These are phyloP conservation scores for Meloidogyne chitwoodi DNA, from an alignment of 1,140 invertebrate genomes.

Conservation along the genomic window DNA sequence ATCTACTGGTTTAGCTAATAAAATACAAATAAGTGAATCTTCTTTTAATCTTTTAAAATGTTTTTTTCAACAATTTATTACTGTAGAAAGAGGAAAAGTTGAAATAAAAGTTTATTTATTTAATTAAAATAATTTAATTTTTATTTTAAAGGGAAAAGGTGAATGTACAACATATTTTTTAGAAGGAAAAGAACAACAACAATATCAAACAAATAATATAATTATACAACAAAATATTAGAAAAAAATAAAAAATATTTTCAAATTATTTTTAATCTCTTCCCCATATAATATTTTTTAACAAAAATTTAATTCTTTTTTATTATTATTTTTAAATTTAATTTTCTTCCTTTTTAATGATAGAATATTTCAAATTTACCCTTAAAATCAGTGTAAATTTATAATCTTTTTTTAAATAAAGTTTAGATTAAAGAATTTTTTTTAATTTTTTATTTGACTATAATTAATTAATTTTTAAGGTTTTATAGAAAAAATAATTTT, in stretches of 20 bases:
- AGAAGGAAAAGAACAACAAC: conserved; percentile 27
- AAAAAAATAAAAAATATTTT: not conserved
- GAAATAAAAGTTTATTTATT: conserved; percentile 42
- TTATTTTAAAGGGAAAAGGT: conserved; percentile 50
- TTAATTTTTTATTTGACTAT: too few relatives aligned
- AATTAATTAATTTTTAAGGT: too few relatives aligned
- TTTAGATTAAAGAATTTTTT: too few relatives aligned
- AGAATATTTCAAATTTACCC: too few relatives aligned
- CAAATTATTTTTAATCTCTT: not conserved
- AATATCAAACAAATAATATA: not conserved
- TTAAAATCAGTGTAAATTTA: too few relatives aligned
- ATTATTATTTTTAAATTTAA: too few relatives aligned
- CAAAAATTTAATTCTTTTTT: too few relatives aligned
- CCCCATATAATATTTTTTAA: too few relatives aligned
- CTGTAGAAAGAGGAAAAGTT: conserved; percentile 49
- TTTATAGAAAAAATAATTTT: too few relatives aligned
- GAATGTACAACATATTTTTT: conserved; percentile 43
- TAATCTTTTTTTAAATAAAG: too few relatives aligned
- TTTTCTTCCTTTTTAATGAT: too few relatives aligned
- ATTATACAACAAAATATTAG: not conserved
- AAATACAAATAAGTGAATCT: conserved; percentile 57
- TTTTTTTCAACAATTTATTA: conserved; percentile 51
- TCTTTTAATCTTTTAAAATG: conserved; percentile 53
- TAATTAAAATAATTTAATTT: conserved; percentile 7
- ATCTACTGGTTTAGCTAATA: conserved; percentile 51